Conservation (phyloP, 2,888 invertebrate species). For the Drosophila sordidapex region DNA sequence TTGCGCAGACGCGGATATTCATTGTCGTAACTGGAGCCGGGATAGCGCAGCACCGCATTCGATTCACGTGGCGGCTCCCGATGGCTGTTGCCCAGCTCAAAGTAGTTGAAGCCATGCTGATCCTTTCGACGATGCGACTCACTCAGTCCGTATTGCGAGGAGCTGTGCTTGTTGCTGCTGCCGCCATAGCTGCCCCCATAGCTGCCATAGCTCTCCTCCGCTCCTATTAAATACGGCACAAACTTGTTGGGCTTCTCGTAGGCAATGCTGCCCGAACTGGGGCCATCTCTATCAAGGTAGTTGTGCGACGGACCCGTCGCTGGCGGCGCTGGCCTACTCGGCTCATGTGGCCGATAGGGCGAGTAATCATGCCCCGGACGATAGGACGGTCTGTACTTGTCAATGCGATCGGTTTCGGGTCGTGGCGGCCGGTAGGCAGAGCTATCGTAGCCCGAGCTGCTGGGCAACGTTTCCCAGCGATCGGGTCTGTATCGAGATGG, state of each 20-base stretch:
- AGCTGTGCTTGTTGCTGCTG: conserved; percentile 84
- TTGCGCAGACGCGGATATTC: conserved; percentile 71
- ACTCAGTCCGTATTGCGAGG: conserved; percentile 86
- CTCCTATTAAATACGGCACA: conserved; percentile 87
- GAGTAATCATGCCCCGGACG: conserved; percentile 80
- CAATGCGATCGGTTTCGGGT: conserved; percentile 74
- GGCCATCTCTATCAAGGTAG: conserved; percentile 80
- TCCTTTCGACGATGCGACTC: conserved; percentile 83
- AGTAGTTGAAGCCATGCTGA: conserved; percentile 84
- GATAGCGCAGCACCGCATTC: conserved; percentile 85
- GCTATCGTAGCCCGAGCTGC: conserved; percentile 82
- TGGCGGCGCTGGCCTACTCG: conserved; percentile 49
- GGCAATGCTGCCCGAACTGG: conserved; percentile 60
- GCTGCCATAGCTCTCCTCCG: conserved; percentile 86
- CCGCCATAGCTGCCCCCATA: conserved; percentile 88
- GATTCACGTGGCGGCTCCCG: conserved; percentile 76
- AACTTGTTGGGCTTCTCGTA: conserved; percentile 84
- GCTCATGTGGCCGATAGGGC: conserved; percentile 80
- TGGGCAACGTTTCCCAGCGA: conserved; percentile 83
- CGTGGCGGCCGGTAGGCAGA: conserved; percentile 69
- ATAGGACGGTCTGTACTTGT: conserved; percentile 81
- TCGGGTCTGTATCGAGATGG: conserved; percentile 74
- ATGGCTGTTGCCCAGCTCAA: conserved; percentile 84
- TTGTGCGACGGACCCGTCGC: conserved; percentile 70
- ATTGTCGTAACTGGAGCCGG: conserved; percentile 84